Conservation (phyloP, 2,113 vertebrate genomes). For the Natator depressus region DNA sequence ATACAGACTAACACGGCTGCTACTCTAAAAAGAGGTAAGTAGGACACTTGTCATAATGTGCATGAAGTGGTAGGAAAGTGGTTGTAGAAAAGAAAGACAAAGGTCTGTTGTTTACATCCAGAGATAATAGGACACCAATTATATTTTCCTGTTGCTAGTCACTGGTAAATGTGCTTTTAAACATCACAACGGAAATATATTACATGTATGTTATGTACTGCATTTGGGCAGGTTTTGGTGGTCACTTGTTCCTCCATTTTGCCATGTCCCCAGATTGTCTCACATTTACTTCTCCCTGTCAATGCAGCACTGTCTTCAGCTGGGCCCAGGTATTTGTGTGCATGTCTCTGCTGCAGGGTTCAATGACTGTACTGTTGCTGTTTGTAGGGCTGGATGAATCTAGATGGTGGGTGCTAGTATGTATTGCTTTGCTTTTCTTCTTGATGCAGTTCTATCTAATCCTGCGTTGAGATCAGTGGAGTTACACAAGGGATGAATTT, state of each 20-base stretch:
- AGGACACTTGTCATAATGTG: slow-evolving; percentile 14
- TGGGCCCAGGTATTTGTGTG: neutral
- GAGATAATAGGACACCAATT: slow-evolving; percentile 36
- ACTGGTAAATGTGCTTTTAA: slow-evolving; percentile 39
- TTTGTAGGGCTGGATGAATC: neutral
- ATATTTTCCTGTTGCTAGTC: slow-evolving; percentile 51
- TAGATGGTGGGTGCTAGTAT: fast-evolving
- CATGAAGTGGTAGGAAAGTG: slow-evolving; percentile 30
- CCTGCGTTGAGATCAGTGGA: neutral
- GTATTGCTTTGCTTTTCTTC: neutral
- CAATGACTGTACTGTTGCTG: neutral
- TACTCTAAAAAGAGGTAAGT: neutral
- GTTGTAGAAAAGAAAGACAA: slow-evolving; percentile 32
- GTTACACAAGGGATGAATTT: neutral
- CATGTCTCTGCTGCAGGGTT: neutral
- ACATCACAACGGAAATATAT: neutral
- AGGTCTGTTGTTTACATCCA: neutral
- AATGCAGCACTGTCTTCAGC: neutral
- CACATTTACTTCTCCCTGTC: fast-evolving
- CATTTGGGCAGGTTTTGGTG: neutral
- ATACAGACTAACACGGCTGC: too few relatives aligned
- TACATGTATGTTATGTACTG: fast-evolving
- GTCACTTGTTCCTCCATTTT: fast-evolving
- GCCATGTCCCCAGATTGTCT: neutral
- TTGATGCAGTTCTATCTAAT: neutral